Conservation (phyloP, 2,888 invertebrate species). For the Onthophagus sagittarius region DNA sequence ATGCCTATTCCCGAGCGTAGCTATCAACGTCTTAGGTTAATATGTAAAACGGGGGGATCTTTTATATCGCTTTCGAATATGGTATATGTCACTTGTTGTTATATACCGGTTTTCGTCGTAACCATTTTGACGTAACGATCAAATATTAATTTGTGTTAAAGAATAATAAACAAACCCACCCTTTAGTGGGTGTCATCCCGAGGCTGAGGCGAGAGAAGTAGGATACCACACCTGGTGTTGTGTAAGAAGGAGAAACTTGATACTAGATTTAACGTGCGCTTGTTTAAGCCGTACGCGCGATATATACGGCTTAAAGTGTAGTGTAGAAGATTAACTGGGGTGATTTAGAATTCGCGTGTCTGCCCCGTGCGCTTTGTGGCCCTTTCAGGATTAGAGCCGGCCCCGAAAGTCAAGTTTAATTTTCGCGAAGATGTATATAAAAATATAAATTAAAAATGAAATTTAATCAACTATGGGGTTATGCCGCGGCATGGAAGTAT, state of each 20-base stretch:
- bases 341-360: constrained; percentile 19
- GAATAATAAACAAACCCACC: not conserved
- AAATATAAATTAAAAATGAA: not conserved
- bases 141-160: not conserved
- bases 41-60: too few relatives aligned
- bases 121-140: not conserved
- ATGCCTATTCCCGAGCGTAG: too few relatives aligned
- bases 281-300: constrained; percentile 16
- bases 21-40: too few relatives aligned
- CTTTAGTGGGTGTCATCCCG: not conserved
- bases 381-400: not conserved
- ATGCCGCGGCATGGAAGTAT: not conserved
- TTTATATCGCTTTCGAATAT: not conserved
- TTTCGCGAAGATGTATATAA: not conserved
- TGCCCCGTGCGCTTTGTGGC: not conserved
- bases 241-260: not conserved
- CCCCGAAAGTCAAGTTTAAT: not conserved
- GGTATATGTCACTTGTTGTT: not conserved
- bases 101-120: too few relatives aligned
- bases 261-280: constrained; percentile 13
- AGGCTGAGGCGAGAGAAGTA: not conserved
- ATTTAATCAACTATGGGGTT: not conserved
- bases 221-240: constrained; percentile 4
- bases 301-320: constrained; percentile 22
- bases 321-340: constrained; percentile 22